Conservation (phyloP, 2,113 vertebrate species). For the Poeciliopsis turrubarensis region DNA sequence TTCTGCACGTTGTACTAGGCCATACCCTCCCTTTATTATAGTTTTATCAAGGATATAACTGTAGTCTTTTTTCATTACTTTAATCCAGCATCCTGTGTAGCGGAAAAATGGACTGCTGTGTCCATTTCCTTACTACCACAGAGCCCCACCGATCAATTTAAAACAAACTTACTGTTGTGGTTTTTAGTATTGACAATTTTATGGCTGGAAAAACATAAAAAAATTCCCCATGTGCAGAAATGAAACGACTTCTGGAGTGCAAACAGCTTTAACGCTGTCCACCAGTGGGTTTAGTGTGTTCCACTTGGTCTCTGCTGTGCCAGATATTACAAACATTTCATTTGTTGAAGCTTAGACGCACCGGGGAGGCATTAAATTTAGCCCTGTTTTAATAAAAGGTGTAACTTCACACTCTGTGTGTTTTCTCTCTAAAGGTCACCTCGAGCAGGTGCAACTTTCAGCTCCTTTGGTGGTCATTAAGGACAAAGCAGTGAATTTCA, state of each 20-base stretch:
- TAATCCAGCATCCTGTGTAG: background rate
- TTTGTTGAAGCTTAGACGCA: background rate
- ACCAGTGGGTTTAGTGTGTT: background rate
- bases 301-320: background rate
- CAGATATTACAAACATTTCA: conserved; percentile 6
- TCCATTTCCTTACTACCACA: conserved; percentile 24
- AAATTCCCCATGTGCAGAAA: background rate
- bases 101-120: conserved; percentile 8
- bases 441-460: conserved; percentile 89
- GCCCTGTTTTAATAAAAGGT: conserved; percentile 4
- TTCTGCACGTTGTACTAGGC: background rate
- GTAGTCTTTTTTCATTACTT: background rate
- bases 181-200: conserved; percentile 32
- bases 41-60: no score
- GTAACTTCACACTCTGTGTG: background rate
- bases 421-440: conserved; percentile 79
- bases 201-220: conserved; percentile 16
- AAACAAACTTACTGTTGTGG: conserved; percentile 47
- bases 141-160: conserved; percentile 15
- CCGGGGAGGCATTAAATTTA: background rate
- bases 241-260: conserved; percentile 13
- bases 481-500: conserved; percentile 91
- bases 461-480: conserved; percentile 89
- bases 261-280: conserved; percentile 10
- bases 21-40: background rate